Conservation (phyloP, 2,888 invertebrate genomes). For the Caenorhabditis zanzibari region DNA sequence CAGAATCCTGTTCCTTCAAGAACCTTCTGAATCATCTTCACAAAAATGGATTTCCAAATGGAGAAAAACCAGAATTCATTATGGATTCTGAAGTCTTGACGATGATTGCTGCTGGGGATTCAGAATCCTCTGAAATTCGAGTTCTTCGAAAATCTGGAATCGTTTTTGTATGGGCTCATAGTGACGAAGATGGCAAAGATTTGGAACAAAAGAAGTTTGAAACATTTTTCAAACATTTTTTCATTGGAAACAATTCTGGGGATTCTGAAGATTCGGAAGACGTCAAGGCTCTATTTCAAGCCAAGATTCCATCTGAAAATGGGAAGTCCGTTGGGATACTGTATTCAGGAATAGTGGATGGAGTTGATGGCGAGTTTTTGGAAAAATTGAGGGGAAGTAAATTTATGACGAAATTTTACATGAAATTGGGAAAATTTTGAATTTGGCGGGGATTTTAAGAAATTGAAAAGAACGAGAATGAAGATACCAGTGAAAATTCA, state of each 20-base stretch:
- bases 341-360: conserved; percentile 13
- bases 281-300: neutral
- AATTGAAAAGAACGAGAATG: neutral
- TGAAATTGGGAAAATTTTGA: no score
- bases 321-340: neutral
- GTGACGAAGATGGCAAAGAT: neutral
- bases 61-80: neutral
- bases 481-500: no score
- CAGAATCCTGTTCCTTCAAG: neutral
- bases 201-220: neutral
- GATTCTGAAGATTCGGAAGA: neutral
- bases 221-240: neutral
- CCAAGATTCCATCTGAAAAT: neutral
- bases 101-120: neutral
- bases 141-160: neutral
- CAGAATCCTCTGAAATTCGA: neutral
- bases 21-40: neutral
- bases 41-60: neutral
- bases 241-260: neutral
- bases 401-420: no score
- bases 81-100: neutral
- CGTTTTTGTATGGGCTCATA: neutral
- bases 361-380: neutral
- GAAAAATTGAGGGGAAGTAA: neutral
- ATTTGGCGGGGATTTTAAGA: no score